These are phyloP conservation scores for Microctenopoma stevenorrisi DNA, from an alignment of 2,797 vertebrate genomes.

Conservation along the genomic window DNA sequence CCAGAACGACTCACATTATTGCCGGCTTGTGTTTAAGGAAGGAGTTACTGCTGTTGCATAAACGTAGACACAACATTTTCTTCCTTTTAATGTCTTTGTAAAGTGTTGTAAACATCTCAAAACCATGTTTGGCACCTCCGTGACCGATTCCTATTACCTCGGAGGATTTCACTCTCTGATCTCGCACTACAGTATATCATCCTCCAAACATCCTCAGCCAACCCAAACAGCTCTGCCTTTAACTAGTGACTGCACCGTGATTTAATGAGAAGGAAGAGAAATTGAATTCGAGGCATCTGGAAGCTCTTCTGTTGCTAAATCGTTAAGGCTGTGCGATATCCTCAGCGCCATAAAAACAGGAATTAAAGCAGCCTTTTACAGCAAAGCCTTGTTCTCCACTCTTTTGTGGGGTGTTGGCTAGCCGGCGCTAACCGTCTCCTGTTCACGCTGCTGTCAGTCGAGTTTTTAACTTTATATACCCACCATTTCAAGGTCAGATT, in stretches of 20 bases:
- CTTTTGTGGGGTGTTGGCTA: slow-evolving; percentile 31
- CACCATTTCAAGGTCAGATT: too few relatives aligned
- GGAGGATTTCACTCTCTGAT: slow-evolving; percentile 31
- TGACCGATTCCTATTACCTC: slow-evolving; percentile 36
- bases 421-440: slow-evolving; percentile 35
- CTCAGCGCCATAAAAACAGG: slow-evolving; percentile 33
- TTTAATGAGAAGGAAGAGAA: slow-evolving; percentile 69
- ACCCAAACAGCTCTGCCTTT: slow-evolving; percentile 49
- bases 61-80: slow-evolving; percentile 18
- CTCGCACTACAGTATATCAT: slow-evolving; percentile 21
- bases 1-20: slow-evolving; percentile 31
- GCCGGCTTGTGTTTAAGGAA: slow-evolving; percentile 21
- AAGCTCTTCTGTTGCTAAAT: slow-evolving; percentile 59
- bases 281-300: slow-evolving; percentile 59
- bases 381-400: slow-evolving; percentile 40
- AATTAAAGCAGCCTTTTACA: slow-evolving; percentile 40
- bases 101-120: slow-evolving; percentile 37
- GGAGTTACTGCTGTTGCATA: slow-evolving; percentile 12
- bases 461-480: too few relatives aligned
- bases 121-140: slow-evolving; percentile 26
- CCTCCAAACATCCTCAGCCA: slow-evolving; percentile 55
- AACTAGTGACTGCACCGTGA: slow-evolving; percentile 63
- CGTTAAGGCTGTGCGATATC: slow-evolving; percentile 23
- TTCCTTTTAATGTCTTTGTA: slow-evolving; percentile 30
- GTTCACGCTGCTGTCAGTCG: slow-evolving; percentile 13